Evolutionary conservation across 92 coral and sea anemone genomes (phyloP).

Genomic region (Actinernus sp.): DNA sequence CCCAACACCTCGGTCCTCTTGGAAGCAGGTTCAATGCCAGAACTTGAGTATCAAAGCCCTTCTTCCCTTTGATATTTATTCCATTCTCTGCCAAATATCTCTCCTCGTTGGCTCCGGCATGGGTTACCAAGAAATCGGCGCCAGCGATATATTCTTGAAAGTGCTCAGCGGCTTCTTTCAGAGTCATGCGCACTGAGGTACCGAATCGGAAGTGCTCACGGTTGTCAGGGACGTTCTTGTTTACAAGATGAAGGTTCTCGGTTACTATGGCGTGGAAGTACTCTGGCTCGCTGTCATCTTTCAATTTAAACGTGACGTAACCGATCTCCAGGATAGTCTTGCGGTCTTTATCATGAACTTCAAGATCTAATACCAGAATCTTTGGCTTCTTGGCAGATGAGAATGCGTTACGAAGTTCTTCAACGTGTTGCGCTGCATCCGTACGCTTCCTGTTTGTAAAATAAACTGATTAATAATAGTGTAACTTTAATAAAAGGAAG

Average conservation of each 20-base stretch:
- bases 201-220: too few species aligned
- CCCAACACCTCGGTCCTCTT: conserved; percentile 24
- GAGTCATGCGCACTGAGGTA: conserved; percentile 61
- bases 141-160: conserved; percentile 39
- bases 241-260: conserved; percentile 42
- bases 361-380: conserved; percentile 66
- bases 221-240: conserved; percentile 74
- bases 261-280: conserved; percentile 56
- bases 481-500: too few species aligned
- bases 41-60: conserved; percentile 65
- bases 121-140: conserved; percentile 58
- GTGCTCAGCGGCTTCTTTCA: conserved; percentile 53
- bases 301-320: conserved; percentile 36
- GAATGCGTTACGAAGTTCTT: conserved; percentile 9
- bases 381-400: background rate
- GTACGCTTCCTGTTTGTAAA: conserved; percentile 49
- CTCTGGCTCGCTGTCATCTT: conserved; percentile 14
- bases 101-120: conserved; percentile 51
- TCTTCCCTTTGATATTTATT: conserved; percentile 30
- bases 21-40: conserved; percentile 49
- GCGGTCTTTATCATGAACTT: conserved; percentile 67
- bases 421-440: conserved; percentile 30
- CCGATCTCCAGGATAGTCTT: conserved; percentile 70
- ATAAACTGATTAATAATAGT: too few species aligned
- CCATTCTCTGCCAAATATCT: conserved; percentile 35